phyloP scores from a whole-genome alignment of 1,140 invertebrate species.

The Drosophila insularis region DNA sequence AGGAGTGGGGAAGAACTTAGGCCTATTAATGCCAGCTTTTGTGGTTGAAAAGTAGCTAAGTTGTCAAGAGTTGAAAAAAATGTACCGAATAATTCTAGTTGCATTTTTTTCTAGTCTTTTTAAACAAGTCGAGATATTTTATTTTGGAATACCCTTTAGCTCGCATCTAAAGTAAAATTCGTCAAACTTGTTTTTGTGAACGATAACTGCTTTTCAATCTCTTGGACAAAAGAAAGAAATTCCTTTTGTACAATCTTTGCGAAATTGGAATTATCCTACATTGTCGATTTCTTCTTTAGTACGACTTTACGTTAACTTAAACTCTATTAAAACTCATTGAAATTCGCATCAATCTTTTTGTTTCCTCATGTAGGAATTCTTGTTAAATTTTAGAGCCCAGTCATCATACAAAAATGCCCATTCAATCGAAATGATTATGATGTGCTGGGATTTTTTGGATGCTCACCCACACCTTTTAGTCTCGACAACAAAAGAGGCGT shows the following conservation, averaged over 20 bases:
- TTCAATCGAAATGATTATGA: constrained; percentile 9
- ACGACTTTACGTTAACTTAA: neutral
- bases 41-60: constrained; percentile 10
- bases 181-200: too few relatives aligned
- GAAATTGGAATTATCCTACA: too few relatives aligned
- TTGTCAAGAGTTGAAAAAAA: neutral
- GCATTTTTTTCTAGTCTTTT: constrained; percentile 21
- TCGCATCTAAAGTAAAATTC: too few relatives aligned
- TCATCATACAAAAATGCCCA: constrained; percentile 10
- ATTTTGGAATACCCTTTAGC: too few relatives aligned
- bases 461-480: neutral
- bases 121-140: too few relatives aligned
- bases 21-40: constrained; percentile 40
- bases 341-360: constrained; percentile 4
- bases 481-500: constrained; percentile 9
- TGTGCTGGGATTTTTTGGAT: neutral
- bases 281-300: neutral
- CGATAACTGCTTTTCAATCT: too few relatives aligned
- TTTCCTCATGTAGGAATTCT: neutral
- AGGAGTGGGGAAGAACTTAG: constrained; percentile 5
- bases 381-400: constrained; percentile 5
- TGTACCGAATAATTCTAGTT: constrained; percentile 4
- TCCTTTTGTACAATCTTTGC: too few relatives aligned
- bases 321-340: neutral
- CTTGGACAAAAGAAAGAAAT: too few relatives aligned